phyloP scores from a whole-genome alignment of 2,797 vertebrate species.

The Myripristis jacobus region DNA sequence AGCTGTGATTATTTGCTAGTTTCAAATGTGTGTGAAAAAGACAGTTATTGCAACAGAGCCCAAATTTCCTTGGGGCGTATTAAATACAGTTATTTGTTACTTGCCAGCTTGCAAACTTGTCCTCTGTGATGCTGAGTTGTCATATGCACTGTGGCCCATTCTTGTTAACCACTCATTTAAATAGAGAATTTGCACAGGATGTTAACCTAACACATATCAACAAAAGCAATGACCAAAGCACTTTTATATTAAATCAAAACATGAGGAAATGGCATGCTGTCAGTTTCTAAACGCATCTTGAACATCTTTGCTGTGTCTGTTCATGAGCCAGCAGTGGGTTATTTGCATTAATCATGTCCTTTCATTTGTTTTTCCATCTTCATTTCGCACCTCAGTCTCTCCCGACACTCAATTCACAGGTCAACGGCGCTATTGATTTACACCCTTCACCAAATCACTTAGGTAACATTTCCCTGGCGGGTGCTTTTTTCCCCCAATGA shows the following conservation, averaged over 20 bases:
- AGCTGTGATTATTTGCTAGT: not conserved
- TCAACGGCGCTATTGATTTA: conserved; percentile 81
- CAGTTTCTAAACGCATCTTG: not conserved
- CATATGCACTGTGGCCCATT: no score
- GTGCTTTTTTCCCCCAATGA: conserved; percentile 71
- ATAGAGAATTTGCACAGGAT: not conserved
- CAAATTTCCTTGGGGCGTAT: not conserved
- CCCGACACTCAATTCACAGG: conserved; percentile 70
- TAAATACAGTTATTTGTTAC: not conserved
- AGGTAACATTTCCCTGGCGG: conserved; percentile 78
- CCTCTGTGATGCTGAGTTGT: no score
- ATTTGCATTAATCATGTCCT: conserved; percentile 70
- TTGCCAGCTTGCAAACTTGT: not conserved
- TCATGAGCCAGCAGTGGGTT: conserved; percentile 49
- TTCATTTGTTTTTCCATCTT: conserved; percentile 65
- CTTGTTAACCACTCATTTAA: no score
- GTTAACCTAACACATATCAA: not conserved
- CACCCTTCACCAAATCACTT: conserved; percentile 80
- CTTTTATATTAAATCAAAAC: conserved; percentile 13
- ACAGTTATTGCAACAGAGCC: not conserved
- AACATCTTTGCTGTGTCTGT: conserved; percentile 30
- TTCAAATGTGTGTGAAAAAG: not conserved
- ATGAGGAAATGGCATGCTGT: not conserved
- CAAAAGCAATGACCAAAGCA: conserved; percentile 2
- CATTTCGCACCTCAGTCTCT: conserved; percentile 67